Evolutionary conservation across 2,113 vertebrate genomes (phyloP).

Genomic region (Notarius quadriscutis): DNA sequence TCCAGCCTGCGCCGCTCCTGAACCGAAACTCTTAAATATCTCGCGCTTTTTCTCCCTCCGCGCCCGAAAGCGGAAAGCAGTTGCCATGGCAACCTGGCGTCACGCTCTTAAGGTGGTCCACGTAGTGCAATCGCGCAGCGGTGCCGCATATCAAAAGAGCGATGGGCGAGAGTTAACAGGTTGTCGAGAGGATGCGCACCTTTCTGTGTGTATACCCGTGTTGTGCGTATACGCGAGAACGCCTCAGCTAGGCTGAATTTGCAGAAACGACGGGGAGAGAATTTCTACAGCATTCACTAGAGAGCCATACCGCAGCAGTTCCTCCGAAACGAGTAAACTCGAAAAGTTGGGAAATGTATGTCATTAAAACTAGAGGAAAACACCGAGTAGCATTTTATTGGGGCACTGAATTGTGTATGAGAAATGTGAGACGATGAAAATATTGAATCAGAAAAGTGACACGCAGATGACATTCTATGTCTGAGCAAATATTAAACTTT

Average conservation of each 20-base stretch:
- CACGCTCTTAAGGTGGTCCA: conserved; percentile 73
- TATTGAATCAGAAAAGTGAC: neutral
- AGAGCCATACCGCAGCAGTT: neutral
- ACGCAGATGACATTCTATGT: neutral
- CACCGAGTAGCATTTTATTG: neutral
- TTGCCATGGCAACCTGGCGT: conserved; percentile 85
- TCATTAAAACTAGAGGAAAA: neutral
- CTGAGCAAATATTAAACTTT: neutral
- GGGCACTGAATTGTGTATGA: neutral
- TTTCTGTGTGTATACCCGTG: neutral
- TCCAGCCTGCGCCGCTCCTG: conserved; percentile 78
- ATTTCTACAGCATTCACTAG: neutral
- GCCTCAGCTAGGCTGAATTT: neutral
- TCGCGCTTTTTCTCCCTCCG: conserved; percentile 75
- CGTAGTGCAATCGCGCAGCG: conserved; percentile 52
- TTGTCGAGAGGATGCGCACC: conserved; percentile 52
- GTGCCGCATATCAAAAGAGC: conserved; percentile 48
- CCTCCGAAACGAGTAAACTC: neutral
- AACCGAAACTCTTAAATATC: conserved; percentile 74
- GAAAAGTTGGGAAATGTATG: neutral
- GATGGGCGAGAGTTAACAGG: conserved; percentile 59
- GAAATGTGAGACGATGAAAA: neutral
- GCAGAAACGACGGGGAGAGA: neutral
- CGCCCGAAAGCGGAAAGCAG: conserved; percentile 79
- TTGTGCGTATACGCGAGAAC: neutral